Base-by-base conservation (phyloP, 2,113 vertebrate species). In the Eulemur macaco region DNA sequence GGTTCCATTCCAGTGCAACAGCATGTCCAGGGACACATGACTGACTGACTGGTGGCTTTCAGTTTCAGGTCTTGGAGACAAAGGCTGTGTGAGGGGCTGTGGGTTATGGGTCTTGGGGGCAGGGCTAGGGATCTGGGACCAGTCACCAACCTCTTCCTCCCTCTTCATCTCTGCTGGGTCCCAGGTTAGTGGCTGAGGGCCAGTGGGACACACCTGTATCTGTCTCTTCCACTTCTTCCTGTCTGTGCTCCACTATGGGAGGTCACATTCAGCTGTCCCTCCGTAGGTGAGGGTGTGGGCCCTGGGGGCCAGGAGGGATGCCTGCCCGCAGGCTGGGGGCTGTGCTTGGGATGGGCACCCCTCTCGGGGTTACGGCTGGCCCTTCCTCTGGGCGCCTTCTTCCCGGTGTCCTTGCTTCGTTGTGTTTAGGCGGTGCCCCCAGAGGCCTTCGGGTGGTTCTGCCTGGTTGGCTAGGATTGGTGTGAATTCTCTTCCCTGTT, bases 1-100 rank as follows among this genome's bases (percentile, higher is more conserved):
- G 98, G 97, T 98, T 98, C 97, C 97, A 96, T 98, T 97, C 97
- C 96, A 52, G 98, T 97, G 96, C 98, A n/a, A 96, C 47, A 97
- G 91, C 15, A 98, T 95, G 71, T 97, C 97, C 96, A 84, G 0
- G 9, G 71, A 69, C 89, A 69, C 92, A 52, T 94, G 87, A 84
- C 94, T 98, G 98, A 58, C 94, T 58, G 92, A n/a, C 90, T 71
- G 0, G 23, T 95, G 88, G 96, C 97, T 90, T 92, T 90, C 71
- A 56, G 66, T 50, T 81, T 85, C 76, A 73, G 94, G 82, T 60
- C 60, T 69, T 77, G 91, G 96, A 54, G 66, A 87, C 95, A 89
- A 4, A 34, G 2, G 11, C n/a, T 60, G 37, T 21, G 0, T 18
- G 69, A 54, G 2, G 31, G 37, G 3, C 84, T 21, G 3, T 56